A percentile compares a stretch with the other conserved stretches of the same genome.
Conservation (phyloP, 2,113 vertebrate genomes). For the Platichthys flesus region DNA sequence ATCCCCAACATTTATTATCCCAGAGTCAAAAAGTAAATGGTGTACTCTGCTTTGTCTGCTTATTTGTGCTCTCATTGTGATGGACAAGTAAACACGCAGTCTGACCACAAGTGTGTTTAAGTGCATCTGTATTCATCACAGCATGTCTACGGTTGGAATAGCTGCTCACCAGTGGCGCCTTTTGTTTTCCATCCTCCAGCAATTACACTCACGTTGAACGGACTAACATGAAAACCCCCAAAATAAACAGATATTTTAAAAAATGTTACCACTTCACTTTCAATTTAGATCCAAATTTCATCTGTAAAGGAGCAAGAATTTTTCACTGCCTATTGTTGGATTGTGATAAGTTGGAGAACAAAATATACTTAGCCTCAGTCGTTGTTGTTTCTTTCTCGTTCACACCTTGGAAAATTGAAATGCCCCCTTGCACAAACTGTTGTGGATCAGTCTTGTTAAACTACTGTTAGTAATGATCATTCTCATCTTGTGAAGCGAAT, state of each 20-base stretch:
- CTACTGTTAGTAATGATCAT: constrained; percentile 10
- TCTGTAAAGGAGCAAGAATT: background rate
- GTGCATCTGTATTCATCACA: constrained; percentile 30
- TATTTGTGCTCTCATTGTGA: constrained; percentile 44
- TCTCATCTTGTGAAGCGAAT: background rate
- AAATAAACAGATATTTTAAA: constrained; percentile 48
- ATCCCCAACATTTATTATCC: constrained; percentile 43
- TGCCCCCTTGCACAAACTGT: background rate
- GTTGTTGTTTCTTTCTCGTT: background rate
- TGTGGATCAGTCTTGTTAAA: background rate
- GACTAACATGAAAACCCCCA: constrained; percentile 31
- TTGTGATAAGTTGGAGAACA: background rate
- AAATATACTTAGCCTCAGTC: background rate
- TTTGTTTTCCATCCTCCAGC: constrained; percentile 60
- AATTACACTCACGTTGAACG: constrained; percentile 52
- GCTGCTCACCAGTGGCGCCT: constrained; percentile 59
- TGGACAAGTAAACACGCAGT: constrained; percentile 57
- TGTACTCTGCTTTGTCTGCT: constrained; percentile 15
- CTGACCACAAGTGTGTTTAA: constrained; percentile 50
- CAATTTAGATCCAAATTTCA: constrained; percentile 34
- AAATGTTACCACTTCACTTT: constrained; percentile 33
- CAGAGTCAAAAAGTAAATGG: constrained; percentile 13
- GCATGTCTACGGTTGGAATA: constrained; percentile 29
- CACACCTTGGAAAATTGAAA: background rate
- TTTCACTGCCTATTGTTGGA: background rate